Base-by-base conservation (phyloP, 2,113 vertebrate species). In the Gnathonemus echidnorhynchus region DNA sequence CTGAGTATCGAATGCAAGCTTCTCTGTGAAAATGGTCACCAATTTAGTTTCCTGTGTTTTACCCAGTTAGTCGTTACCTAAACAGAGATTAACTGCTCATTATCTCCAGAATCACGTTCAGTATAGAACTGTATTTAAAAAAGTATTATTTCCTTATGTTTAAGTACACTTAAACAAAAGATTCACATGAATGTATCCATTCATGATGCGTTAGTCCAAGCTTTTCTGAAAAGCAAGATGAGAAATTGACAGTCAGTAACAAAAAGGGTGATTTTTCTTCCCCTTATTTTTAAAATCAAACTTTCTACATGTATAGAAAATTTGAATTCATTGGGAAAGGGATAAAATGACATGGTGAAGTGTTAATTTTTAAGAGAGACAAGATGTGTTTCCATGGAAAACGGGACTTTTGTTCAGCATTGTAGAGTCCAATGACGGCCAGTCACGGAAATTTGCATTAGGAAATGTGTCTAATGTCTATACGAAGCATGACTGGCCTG, bases 141-240 rank as follows among this genome's bases (percentile, higher is more conserved):
- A 88, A 62, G n/a, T 84, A 19, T 49, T 87, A 87, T 88, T 88
- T 88, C 39, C 17, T 19, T 53, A n/a, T 52, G 15, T 88, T 62
- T 66, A n/a, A 62, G 21, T 62, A 88, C 31, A 52, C 52, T 66
- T 66, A 24, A 31, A 53, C n/a, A 21, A 90, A 62, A 87, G 90
- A 91, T 86, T 91, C 15, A 31, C 46, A 88, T 62, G 35, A 42
- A 88, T 66, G 52, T 45, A 62, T 88, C 31, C 56, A 66, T 66
- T 88, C 53, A 66, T 88, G 49, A n/a, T 62, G 0, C 6, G 21
- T 45, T 17, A 46, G 1, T 46, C 35, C 35, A 88, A 70, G 88
- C 89, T 92, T 91, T 91, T 91, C 91, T 91, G 92, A 92, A 88
- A 89, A 90, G 90, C 90, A 90, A 88, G 83, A 88, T 90, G 90